A percentile compares a stretch with the other conserved stretches of the same genome.
Conservation (phyloP, 2,797 vertebrate genomes). For the Aselliscus stoliczkanus region DNA sequence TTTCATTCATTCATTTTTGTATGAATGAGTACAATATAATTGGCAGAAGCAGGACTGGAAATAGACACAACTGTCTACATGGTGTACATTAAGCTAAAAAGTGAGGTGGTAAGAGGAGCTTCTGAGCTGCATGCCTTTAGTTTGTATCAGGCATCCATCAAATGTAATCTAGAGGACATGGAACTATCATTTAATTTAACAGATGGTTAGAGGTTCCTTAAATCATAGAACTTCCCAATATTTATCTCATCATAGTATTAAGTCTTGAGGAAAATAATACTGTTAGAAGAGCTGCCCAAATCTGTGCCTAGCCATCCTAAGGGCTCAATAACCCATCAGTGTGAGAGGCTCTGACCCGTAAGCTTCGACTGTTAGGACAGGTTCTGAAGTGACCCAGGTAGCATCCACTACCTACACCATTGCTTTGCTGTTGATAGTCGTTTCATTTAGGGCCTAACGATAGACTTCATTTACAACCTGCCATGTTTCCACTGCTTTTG, state of each 20-base stretch:
- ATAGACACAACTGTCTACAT: neutral
- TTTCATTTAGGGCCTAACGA: neutral
- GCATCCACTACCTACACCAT: neutral
- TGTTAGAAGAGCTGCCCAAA: neutral
- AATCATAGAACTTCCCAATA: constrained; percentile 19
- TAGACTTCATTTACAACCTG: neutral
- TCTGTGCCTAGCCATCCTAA: neutral
- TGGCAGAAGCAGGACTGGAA: neutral
- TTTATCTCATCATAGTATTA: neutral
- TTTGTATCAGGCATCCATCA: neutral
- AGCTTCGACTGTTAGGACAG: neutral
- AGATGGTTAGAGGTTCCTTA: constrained; percentile 15
- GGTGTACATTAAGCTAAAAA: neutral
- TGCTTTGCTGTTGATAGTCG: neutral
- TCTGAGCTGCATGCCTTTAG: neutral
- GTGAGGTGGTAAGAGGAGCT: neutral
- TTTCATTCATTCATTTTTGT: neutral
- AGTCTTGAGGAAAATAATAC: neutral
- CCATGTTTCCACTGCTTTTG: neutral
- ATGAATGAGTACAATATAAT: neutral
- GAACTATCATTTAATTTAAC: neutral
- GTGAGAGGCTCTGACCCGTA: neutral
- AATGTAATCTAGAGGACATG: neutral
- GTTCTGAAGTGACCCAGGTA: neutral
- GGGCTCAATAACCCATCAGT: constrained; percentile 6